These are phyloP conservation scores for Corticium candelabrum DNA, from an alignment of 37 sponge, comb jelly and placozoan genomes.

Conservation along the genomic window DNA sequence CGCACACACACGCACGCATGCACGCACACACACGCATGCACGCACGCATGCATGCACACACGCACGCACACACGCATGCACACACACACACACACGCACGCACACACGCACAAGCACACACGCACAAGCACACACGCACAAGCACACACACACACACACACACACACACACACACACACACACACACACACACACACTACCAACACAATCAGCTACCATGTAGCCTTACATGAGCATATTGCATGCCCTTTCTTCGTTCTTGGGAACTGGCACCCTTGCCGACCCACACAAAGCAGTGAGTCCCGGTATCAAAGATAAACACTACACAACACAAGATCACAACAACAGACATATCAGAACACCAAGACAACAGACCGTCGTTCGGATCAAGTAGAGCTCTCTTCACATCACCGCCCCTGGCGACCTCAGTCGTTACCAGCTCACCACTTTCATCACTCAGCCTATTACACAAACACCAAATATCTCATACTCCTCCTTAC, in stretches of 20 bases:
- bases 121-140: too few relatives aligned
- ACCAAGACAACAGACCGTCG: slow-evolving; percentile 31
- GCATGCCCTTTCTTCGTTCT: slow-evolving; percentile 21
- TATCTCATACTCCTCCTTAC: too few relatives aligned
- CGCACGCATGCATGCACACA: too few relatives aligned
- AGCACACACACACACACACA: too few relatives aligned
- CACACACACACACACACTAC: too few relatives aligned
- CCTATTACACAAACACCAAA: slow-evolving; percentile 21
- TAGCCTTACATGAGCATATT: slow-evolving; percentile 11
- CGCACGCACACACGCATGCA: too few relatives aligned
- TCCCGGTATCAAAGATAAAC: slow-evolving; percentile 17
- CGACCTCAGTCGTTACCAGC: slow-evolving; percentile 32
- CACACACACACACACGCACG: too few relatives aligned
- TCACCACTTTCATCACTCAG: slow-evolving; percentile 68
- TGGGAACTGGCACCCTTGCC: slow-evolving; percentile 18
- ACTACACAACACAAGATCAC: slow-evolving; percentile 1
- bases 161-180: too few relatives aligned
- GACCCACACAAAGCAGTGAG: slow-evolving; percentile 20
- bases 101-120: too few relatives aligned
- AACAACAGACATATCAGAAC: background rate
- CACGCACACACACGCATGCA: too few relatives aligned
- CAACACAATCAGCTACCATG: too few relatives aligned
- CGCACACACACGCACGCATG: too few relatives aligned
- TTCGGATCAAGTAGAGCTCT: slow-evolving; percentile 33
- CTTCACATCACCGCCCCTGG: slow-evolving; percentile 23